Evolutionary conservation across 2,113 vertebrate genomes (phyloP), one percentile per base, ranked within the genome.

Genomic region (Xiphophorus couchianus): DNA sequence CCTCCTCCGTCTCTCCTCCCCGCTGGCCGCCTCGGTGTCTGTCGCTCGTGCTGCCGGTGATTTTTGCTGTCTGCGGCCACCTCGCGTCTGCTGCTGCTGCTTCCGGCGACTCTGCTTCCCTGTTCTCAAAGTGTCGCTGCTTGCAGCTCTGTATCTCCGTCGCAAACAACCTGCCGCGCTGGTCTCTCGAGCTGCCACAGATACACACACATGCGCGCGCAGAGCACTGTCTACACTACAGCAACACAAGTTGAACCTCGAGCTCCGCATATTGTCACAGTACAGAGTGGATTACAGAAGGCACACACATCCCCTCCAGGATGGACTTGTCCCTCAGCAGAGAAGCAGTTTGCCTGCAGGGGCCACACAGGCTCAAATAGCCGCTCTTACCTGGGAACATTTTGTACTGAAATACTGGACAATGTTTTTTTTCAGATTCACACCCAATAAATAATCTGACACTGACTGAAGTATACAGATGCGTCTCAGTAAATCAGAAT

Each of bases 71-170:
- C 30, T 68, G 80, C 66, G 85, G 81, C 85, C 77, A 71, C 78
- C 78, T 85, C 86, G 76, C 78, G 80, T 73, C 81, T 75, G 76
- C 86, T 80, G 76, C 82, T 87, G 81, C 89, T 89, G 74, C 85
- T 91, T 90, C 91, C 89, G 87, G 89, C 79, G 83, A 75, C 83
- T 87, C 85, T n/a, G 83, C 83, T 90, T 86, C 88, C 86, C 83
- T 73, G 66, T 76, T 83, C 76, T 71, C 74, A 30, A 62, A 74
- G 84, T 78, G 78, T 74, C 64, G 73, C 58, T 82, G 74, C 64
- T 83, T 30, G 70, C 83, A 79, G 66, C 76, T 78, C 58, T 35
- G 27, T 58, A 12, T 71, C 66, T 66, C 30, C 5, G 60, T 63
- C 42, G 42, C 42, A 44, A 44, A 44, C 42, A 44, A 14, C 14